Evolutionary conservation across 1,140 invertebrate genomes (phyloP).

Genomic region (Drosophila arizonae): DNA sequence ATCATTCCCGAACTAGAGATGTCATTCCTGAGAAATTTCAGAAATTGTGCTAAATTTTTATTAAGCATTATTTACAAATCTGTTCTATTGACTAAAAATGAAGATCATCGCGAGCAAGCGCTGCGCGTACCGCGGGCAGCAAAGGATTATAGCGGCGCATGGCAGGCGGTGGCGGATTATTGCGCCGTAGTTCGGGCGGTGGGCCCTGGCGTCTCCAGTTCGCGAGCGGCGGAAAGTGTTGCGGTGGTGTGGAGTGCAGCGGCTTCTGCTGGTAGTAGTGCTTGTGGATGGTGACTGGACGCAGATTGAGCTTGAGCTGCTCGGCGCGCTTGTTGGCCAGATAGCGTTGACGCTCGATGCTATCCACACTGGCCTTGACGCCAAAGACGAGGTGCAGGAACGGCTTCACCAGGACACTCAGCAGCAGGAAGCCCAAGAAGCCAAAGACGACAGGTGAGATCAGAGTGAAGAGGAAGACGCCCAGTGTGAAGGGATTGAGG

Average conservation of each 20-base stretch:
- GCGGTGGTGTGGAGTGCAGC: constrained; percentile 49
- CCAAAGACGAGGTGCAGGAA: constrained; percentile 71
- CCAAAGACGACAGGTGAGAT: constrained; percentile 74
- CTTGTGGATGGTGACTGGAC: constrained; percentile 77
- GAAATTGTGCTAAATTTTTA: too few relatives aligned
- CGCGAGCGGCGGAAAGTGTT: constrained; percentile 34
- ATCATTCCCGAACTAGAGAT: too few relatives aligned
- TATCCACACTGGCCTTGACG: constrained; percentile 63
- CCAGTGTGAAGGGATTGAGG: constrained; percentile 75
- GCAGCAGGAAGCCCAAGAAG: constrained; percentile 70
- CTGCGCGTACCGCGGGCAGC: constrained; percentile 38
- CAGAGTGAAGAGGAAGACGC: constrained; percentile 72
- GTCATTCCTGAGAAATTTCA: too few relatives aligned
- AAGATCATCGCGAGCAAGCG: not conserved
- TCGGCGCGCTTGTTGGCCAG: constrained; percentile 59
- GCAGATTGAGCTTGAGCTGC: constrained; percentile 51
- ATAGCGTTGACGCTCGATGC: constrained; percentile 54
- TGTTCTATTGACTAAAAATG: not conserved
- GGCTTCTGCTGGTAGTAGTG: constrained; percentile 74
- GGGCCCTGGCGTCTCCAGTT: constrained; percentile 45
- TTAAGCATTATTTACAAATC: constrained; percentile 7
- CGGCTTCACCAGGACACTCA: constrained; percentile 72
- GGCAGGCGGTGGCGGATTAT: not conserved
- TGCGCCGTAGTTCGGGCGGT: not conserved
- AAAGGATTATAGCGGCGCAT: constrained; percentile 44